Conservation (phyloP, 2,888 invertebrate genomes). For the Pediacus dermestoides region DNA sequence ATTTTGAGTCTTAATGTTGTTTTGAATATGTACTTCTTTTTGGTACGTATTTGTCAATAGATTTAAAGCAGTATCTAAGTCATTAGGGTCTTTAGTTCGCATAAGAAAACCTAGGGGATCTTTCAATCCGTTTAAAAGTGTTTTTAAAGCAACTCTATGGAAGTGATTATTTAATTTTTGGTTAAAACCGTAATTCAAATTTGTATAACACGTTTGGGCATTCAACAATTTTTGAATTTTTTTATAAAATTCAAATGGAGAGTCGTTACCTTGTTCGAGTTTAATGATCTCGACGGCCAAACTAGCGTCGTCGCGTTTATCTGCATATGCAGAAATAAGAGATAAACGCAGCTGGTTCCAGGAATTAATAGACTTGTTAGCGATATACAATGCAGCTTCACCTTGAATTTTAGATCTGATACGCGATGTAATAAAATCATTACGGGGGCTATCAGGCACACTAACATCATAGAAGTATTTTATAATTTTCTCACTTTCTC, state of each 20-base stretch:
- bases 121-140: constrained; percentile 10
- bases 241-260: constrained; percentile 3
- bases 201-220: background rate
- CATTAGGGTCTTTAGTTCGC: constrained; percentile 9
- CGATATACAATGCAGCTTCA: background rate
- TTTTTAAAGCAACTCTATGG: constrained; percentile 5
- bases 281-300: background rate
- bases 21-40: constrained; percentile 2
- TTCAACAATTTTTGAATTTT: background rate
- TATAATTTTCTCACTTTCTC: background rate
- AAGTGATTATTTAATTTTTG: constrained; percentile 2
- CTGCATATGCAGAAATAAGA: background rate
- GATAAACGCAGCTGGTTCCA: background rate
- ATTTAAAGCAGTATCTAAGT: constrained; percentile 9
- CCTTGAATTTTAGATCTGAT: constrained; percentile 2
- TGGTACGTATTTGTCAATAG: constrained; percentile 10
- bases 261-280: background rate
- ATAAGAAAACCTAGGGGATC: constrained; percentile 9
- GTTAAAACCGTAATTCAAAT: constrained; percentile 1
- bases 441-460: background rate
- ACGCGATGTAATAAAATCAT: constrained; percentile 3
- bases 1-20: background rate
- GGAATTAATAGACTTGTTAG: background rate
- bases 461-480: constrained; percentile 1
- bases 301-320: constrained; percentile 1